Percentiles rank a stretch among this genome's conserved stretches.
These are phyloP conservation scores for Drosophila pachea DNA, from an alignment of 1,140 invertebrate species.

Conservation along the genomic window DNA sequence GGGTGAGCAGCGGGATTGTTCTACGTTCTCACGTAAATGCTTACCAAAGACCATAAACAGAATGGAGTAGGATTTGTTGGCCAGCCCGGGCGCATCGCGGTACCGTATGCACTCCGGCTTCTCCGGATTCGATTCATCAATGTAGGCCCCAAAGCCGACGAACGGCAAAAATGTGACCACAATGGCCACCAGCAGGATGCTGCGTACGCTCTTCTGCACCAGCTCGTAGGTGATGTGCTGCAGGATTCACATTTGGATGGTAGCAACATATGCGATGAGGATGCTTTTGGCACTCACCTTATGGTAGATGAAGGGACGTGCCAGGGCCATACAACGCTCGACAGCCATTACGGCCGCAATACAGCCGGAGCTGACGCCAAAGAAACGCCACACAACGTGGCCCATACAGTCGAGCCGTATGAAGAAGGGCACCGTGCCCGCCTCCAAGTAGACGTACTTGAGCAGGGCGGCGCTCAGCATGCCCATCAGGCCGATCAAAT, in stretches of 20 bases:
- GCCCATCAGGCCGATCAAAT: slow-evolving; percentile 87
- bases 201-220: slow-evolving; percentile 85
- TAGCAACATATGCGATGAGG: neutral
- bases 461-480: slow-evolving; percentile 81
- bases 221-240: slow-evolving; percentile 90
- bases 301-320: slow-evolving; percentile 92
- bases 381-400: slow-evolving; percentile 87
- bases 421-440: slow-evolving; percentile 62
- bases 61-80: slow-evolving; percentile 87
- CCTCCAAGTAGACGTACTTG: slow-evolving; percentile 74
- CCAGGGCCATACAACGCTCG: slow-evolving; percentile 91
- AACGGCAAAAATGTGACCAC: slow-evolving; percentile 87
- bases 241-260: slow-evolving; percentile 42
- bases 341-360: slow-evolving; percentile 92
- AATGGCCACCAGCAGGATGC: slow-evolving; percentile 85
- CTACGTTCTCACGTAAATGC: too few species aligned
- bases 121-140: slow-evolving; percentile 78
- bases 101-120: slow-evolving; percentile 83
- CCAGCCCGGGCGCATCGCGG: slow-evolving; percentile 82
- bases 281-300: slow-evolving; percentile 82
- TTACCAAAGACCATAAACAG: slow-evolving; percentile 89
- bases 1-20: neutral
- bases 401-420: slow-evolving; percentile 83
- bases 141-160: slow-evolving; percentile 89
- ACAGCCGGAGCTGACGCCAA: slow-evolving; percentile 91